A percentile compares a stretch with the other conserved stretches of the same genome.
Conservation (phyloP, 2,888 invertebrate species). For the Drosophila meridionalis region DNA sequence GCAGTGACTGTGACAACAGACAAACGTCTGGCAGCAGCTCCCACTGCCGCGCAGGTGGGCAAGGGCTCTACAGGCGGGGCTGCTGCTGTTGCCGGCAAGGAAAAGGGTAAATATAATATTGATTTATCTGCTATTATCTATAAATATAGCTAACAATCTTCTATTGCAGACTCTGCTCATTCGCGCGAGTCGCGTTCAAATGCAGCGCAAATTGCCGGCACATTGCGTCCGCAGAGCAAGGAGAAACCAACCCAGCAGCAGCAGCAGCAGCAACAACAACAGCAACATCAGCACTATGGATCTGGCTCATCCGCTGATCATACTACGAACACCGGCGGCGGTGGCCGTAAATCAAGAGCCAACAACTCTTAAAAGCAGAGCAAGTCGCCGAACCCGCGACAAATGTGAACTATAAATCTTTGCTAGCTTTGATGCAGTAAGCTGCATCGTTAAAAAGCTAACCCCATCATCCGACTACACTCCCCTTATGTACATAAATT, state of each 20-base stretch:
- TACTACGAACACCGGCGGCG: constrained; percentile 50
- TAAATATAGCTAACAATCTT: neutral
- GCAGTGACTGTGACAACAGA: constrained; percentile 44
- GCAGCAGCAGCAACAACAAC: constrained; percentile 42
- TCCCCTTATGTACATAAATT: constrained; percentile 69
- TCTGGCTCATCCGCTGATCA: constrained; percentile 45
- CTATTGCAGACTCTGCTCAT: constrained; percentile 57
- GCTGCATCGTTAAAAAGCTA: constrained; percentile 13
- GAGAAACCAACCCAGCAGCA: constrained; percentile 57
- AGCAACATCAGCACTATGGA: constrained; percentile 38
- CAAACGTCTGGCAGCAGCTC: constrained; percentile 51
- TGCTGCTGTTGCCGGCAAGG: constrained; percentile 76
- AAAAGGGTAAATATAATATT: constrained; percentile 78
- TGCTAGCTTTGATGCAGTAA: constrained; percentile 17
- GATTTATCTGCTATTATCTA: neutral
- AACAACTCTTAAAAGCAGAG: constrained; percentile 75
- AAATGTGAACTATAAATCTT: constrained; percentile 60
- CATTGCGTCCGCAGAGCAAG: constrained; percentile 66
- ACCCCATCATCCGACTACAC: neutral
- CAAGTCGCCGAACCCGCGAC: constrained; percentile 59
- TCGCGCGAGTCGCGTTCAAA: constrained; percentile 78
- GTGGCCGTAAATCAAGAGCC: constrained; percentile 82
- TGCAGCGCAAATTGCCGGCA: constrained; percentile 66
- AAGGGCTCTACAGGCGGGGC: constrained; percentile 42
- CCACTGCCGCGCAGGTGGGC: constrained; percentile 20